Evolutionary conservation across 64 coral and sea anemone species (phyloP).

Genomic region (Montipora capricornis): DNA sequence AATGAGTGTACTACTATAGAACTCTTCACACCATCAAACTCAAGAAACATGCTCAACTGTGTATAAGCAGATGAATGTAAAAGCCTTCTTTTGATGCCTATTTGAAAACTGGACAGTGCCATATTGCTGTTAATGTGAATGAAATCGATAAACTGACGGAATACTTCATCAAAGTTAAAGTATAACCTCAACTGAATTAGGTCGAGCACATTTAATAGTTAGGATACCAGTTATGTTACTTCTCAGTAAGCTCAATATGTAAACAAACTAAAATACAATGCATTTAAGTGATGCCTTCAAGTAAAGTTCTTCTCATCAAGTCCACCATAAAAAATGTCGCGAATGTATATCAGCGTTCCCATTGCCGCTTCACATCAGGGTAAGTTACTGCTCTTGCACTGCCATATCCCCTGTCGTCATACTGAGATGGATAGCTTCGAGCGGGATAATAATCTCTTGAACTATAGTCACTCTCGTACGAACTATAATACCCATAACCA

Average conservation of each 20-base stretch:
- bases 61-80: background rate
- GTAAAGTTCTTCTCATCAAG: background rate
- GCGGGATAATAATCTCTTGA: background rate
- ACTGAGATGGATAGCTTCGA: background rate
- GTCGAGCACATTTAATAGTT: background rate
- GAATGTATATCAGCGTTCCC: background rate
- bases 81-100: background rate
- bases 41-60: background rate
- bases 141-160: background rate
- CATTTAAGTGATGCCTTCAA: background rate
- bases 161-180: background rate
- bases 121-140: background rate
- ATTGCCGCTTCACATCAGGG: conserved; percentile 28
- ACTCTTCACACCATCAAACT: background rate
- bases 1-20: background rate
- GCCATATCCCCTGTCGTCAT: conserved; percentile 24
- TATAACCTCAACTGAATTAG: background rate
- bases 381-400: conserved; percentile 16
- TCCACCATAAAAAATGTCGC: background rate
- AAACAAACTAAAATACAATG: conserved; percentile 41
- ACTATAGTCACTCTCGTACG: conserved; percentile 37
- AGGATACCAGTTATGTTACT: background rate
- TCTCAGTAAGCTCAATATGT: background rate
- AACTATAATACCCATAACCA: conserved; percentile 30
- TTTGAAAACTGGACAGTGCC: background rate